Evolutionary conservation across 2,797 vertebrate species (phyloP).

Genomic region (Tenualosa ilisha): DNA sequence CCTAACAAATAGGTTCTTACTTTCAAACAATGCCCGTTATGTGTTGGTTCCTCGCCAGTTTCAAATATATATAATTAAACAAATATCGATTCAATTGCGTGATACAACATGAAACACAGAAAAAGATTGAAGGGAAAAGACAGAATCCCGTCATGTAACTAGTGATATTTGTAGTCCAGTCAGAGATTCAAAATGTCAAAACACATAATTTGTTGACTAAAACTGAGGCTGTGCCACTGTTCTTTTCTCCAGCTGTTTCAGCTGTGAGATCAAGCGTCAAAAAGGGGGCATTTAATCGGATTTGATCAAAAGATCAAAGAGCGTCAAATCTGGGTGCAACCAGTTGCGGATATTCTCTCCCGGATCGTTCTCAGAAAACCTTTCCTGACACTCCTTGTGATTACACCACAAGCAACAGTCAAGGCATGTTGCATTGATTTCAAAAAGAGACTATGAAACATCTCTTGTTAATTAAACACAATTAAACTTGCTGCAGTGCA

Average conservation of each 20-base stretch:
- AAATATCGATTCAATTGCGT: not conserved
- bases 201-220: constrained; percentile 3
- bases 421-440: not conserved
- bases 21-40: not conserved
- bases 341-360: constrained; percentile 35
- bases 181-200: constrained; percentile 4
- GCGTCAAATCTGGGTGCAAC: constrained; percentile 16
- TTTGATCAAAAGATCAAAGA: constrained; percentile 26
- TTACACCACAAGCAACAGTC: not conserved
- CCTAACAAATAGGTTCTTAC: not conserved
- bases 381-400: constrained; percentile 45
- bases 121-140: not conserved
- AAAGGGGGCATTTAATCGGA: constrained; percentile 13
- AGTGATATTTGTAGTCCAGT: not conserved
- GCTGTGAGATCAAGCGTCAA: constrained; percentile 3
- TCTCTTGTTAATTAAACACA: constrained; percentile 55
- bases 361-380: constrained; percentile 52
- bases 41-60: not conserved
- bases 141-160: not conserved
- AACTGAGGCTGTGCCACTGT: not conserved
- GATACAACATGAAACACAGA: not conserved
- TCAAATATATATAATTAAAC: not conserved
- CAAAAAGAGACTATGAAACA: constrained; percentile 22
- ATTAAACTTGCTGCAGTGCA: constrained; percentile 47
- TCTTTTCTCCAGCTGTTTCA: not conserved